Evolutionary conservation across 2,797 vertebrate genomes (phyloP).

Genomic region (Cottoperca gobio): DNA sequence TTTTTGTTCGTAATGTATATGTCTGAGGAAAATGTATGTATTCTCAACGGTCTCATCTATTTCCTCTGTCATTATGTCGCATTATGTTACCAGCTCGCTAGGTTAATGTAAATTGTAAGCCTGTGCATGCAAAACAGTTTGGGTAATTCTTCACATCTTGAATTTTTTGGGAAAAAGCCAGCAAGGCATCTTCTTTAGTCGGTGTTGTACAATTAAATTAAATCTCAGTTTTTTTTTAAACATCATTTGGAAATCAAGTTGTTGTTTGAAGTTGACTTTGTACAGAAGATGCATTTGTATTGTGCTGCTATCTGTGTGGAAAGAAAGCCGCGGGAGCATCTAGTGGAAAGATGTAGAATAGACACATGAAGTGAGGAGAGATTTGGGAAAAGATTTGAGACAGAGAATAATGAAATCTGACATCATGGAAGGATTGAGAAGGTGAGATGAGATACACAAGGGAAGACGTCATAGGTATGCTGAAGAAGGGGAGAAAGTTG

Average conservation of each 20-base stretch:
- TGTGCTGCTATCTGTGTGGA: slow-evolving; percentile 1
- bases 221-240: slow-evolving; percentile 9
- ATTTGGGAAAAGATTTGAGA: slow-evolving; percentile 2
- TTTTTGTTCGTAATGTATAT: too few species aligned
- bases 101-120: too few species aligned
- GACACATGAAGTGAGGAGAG: slow-evolving; percentile 14
- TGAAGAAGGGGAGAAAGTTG: neutral
- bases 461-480: neutral
- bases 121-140: slow-evolving; percentile 14
- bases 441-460: neutral
- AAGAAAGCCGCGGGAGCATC: neutral
- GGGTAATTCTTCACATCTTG: too few species aligned
- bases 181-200: neutral
- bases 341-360: slow-evolving; percentile 1
- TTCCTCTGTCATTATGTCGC: too few species aligned
- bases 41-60: too few species aligned
- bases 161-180: slow-evolving; percentile 8
- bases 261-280: slow-evolving; percentile 12
- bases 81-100: too few species aligned
- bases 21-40: too few species aligned
- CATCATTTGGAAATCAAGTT: neutral
- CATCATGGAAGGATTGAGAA: neutral
- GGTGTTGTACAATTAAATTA: neutral
- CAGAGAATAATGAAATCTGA: slow-evolving; percentile 20
- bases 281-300: neutral